Evolutionary conservation across 2,113 vertebrate genomes (phyloP), one percentile per base, ranked within the genome.

Genomic region (Vireo altiloquus): DNA sequence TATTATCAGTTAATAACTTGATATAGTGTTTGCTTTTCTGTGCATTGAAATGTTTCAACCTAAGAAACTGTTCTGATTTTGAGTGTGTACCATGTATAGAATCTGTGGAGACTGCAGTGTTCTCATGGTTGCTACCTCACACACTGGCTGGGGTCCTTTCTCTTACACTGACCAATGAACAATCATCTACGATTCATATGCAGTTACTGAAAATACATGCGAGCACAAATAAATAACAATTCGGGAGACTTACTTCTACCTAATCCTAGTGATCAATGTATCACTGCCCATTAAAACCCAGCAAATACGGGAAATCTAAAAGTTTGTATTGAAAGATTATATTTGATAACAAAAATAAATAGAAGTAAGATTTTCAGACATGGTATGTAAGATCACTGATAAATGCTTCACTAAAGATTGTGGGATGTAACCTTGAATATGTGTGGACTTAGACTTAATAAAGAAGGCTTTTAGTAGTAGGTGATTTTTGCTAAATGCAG

Each of bases 131-230:
- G 23, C 39, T 83, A 19, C 54, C 37, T 50, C 40, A 46, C 39
- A 56, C 15, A 57, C 50, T 69, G 66, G 66, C 25, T 94, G 66
- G 21, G 53, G 94, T 75, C 35, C 66, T 72, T 60, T 89, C 72
- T 87, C 76, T 83, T 93, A 65, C 22, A 69, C 16, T 69, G 15
- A 22, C 40, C 47, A 92, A 25, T 19, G 25, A 81, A 49, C 22
- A 81, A 25, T 83, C 76, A 94, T 94, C 65, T 88, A 78, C 86
- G 92, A 93, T 95, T 91, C 63, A 96, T 57, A 21, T 44, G 42
- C 35, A 93, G 84, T 90, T 94, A 91, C 22, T 71, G 52, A 87
- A 69, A 94, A 75, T 65, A 46, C 25, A 30, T 35, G 89, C 10
- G 10, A 87, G 37, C 23, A 76, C 77, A 81, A 53, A 84, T 52